Base-by-base conservation (phyloP, 2,888 invertebrate genomes). In the Lordiphosa andalusiaca region DNA sequence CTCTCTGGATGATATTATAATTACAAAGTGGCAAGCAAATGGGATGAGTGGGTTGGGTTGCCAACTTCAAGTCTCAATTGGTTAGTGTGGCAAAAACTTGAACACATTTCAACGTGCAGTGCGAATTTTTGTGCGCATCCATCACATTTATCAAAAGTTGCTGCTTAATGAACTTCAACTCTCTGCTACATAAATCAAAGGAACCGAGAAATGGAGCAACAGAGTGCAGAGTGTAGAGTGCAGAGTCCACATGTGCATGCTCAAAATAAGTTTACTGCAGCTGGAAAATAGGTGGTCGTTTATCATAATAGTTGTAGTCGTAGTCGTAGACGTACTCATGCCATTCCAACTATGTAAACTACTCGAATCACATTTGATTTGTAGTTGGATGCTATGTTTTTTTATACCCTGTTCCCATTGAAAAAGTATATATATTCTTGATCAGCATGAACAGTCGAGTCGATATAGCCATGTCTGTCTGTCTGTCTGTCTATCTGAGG, bases 181-280 rank as follows among this genome's bases (percentile, higher is more conserved):
- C 35, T n/a, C 35, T 36, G 21, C 39, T 61, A 33, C 61, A 61
- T 61, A 61, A 61, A 61, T 61, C 61, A 61, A 46, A 41, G 13
- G 19, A 33, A 33, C 30, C 9, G 3, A 9, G 10, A 30, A 30
- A 30, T 30, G 30, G 30, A 30, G 30, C 9, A 10, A 30, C 30
- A 30, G 30, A 30, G 10, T 40, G 40, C 57, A 56, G 19, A 19
- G 10, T 40, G 40, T 57, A 56, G 19, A 19, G 19, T 19, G 19
- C 19, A 19, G 1, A 16, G 19, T 19, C 3, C 19, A 19, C 48
- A 58, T 57, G 57, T 48, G 56, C 39, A 47, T 35, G 30, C 57
- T 58, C 57, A 30, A 57, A 58, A 30, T 30, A 58, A 58, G 57
- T 58, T 58, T 9, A 41, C 57, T 30, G 44, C 33, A 13, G 46